These are phyloP conservation scores for Spodoptera littoralis DNA, from an alignment of 2,888 invertebrate genomes.

Conservation along the genomic window DNA sequence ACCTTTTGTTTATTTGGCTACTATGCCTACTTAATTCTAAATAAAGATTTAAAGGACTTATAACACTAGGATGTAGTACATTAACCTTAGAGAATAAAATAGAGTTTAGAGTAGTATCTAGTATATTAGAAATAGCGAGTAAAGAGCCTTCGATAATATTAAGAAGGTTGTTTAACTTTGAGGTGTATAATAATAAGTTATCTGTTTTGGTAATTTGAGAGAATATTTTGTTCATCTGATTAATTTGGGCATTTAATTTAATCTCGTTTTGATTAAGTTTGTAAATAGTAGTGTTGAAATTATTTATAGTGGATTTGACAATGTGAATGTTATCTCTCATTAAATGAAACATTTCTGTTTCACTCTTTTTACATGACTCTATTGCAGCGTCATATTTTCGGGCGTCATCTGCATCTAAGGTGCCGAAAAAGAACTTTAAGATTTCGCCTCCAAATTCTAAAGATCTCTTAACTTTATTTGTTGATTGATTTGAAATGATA, in stretches of 20 bases:
- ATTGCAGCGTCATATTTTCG: conserved; percentile 53
- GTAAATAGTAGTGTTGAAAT: conserved; percentile 33
- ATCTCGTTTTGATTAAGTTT: conserved; percentile 45
- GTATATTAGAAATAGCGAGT: conserved; percentile 31
- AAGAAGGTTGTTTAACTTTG: conserved; percentile 15
- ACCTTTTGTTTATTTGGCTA: conserved; percentile 19
- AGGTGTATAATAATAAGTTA: conserved; percentile 20
- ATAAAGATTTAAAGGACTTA: conserved; percentile 12
- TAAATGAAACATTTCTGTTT: conserved; percentile 36
- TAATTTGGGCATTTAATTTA: conserved; percentile 34
- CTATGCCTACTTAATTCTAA: conserved; percentile 20
- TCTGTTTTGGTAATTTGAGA: conserved; percentile 21
- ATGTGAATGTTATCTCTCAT: conserved; percentile 37
- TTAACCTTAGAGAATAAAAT: conserved; percentile 37
- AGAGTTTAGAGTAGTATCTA: conserved; percentile 28
- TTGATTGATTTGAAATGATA: background rate
- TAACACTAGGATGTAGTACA: conserved; percentile 27
- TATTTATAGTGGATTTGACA: conserved; percentile 45
- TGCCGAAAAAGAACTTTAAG: conserved; percentile 42
- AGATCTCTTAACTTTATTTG: conserved; percentile 18
- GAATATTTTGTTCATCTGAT: conserved; percentile 28
- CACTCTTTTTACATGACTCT: conserved; percentile 31
- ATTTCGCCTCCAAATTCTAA: conserved; percentile 40
- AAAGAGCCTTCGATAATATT: conserved; percentile 22
- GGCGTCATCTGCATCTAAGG: conserved; percentile 52